Evolutionary conservation across 37 sponge, comb jelly and placozoan species (phyloP).

Genomic region (Crambe crambe): DNA sequence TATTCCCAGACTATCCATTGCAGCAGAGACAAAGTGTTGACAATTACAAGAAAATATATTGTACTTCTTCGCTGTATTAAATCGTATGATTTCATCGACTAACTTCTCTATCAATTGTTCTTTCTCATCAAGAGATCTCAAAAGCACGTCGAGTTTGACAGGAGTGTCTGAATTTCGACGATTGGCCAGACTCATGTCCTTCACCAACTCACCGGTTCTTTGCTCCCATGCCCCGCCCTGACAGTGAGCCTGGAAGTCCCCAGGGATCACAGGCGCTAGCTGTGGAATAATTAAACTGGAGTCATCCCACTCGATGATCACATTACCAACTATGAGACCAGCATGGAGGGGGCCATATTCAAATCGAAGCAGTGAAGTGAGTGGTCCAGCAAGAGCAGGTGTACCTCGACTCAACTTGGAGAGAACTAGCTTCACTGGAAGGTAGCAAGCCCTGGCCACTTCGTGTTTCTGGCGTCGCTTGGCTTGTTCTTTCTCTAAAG

Average conservation of each 20-base stretch:
- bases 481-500: background rate
- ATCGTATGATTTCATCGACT: background rate
- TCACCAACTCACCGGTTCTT: background rate
- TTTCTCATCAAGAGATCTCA: background rate
- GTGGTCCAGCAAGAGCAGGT: background rate
- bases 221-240: background rate
- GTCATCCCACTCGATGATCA: constrained; percentile 9
- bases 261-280: background rate
- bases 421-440: constrained; percentile 13
- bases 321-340: constrained; percentile 6
- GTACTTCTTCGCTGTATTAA: constrained; percentile 17
- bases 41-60: constrained; percentile 21
- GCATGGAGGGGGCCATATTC: constrained; percentile 20
- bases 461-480: background rate
- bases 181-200: background rate
- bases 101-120: constrained; percentile 11
- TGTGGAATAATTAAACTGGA: background rate
- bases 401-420: background rate
- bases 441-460: background rate
- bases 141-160: background rate
- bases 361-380: background rate
- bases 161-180: background rate
- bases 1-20: constrained; percentile 16
- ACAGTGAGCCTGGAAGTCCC: background rate
- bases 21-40: constrained; percentile 37